These are phyloP conservation scores for Peromyscus maniculatus DNA, from an alignment of 2,113 vertebrate genomes.

Conservation along the genomic window DNA sequence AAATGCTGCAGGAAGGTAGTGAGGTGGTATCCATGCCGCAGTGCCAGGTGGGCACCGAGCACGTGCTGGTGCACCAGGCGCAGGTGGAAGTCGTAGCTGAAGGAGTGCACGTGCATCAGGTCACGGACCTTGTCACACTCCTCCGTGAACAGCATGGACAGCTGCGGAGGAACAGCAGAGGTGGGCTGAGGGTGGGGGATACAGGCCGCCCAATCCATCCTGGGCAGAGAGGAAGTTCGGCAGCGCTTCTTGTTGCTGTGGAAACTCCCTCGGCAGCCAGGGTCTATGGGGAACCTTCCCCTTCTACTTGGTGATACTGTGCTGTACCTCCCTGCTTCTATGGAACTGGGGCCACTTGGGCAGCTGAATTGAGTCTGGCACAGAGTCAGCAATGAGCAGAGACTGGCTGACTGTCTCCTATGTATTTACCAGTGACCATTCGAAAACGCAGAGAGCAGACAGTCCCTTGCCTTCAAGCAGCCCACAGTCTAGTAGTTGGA, in stretches of 20 bases:
- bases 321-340: not conserved
- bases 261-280: not conserved
- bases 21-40: constrained; percentile 97
- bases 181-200: constrained; percentile 63
- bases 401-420: not conserved
- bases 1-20: constrained; percentile 97
- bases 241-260: not conserved
- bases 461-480: not conserved
- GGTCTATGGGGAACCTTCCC: not conserved
- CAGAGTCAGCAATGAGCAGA: not conserved
- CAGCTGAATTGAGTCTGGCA: not conserved
- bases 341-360: not conserved
- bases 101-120: constrained; percentile 98
- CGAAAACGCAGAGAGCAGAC: not conserved
- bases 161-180: constrained; percentile 86
- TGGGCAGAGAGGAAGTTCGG: not conserved
- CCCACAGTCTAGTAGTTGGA: not conserved
- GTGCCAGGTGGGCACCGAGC: constrained; percentile 94
- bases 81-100: constrained; percentile 99
- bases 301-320: not conserved
- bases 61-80: constrained; percentile 98
- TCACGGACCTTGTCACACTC: constrained; percentile 98
- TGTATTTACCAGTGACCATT: not conserved
- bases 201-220: constrained; percentile 56
- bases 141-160: constrained; percentile 99